phyloP scores from a whole-genome alignment of 2,113 vertebrate genomes.

The Rhinopomastus cyanomelas region DNA sequence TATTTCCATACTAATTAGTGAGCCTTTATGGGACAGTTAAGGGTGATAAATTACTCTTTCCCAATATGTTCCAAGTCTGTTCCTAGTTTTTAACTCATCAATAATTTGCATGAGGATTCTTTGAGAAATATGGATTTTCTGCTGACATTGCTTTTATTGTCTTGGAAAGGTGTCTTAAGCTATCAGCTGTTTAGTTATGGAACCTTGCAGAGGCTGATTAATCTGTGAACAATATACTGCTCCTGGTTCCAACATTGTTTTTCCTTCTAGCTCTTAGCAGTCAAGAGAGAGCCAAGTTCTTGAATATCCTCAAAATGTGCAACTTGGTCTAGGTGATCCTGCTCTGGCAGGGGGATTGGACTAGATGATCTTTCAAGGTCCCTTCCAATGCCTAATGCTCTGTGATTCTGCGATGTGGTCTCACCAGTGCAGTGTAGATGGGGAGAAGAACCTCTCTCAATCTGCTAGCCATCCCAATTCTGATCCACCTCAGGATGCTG shows the following conservation, averaged over 20 bases:
- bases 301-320: not conserved
- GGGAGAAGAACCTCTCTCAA: too few relatives aligned
- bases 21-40: not conserved
- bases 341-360: too few relatives aligned
- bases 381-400: too few relatives aligned
- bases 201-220: not conserved
- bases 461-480: too few relatives aligned
- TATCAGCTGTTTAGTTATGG: not conserved
- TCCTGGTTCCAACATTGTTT: not conserved
- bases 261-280: not conserved
- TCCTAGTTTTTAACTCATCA: not conserved
- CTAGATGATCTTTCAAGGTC: too few relatives aligned
- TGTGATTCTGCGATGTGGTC: too few relatives aligned
- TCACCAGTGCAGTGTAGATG: too few relatives aligned
- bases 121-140: not conserved
- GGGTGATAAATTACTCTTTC: conserved; percentile 9
- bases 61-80: not conserved
- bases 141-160: not conserved
- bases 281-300: not conserved
- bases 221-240: not conserved
- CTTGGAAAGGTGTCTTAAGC: not conserved
- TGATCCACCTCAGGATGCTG: too few relatives aligned
- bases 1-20: not conserved
- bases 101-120: not conserved
- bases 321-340: too few relatives aligned